A percentile compares a stretch with the other conserved stretches of the same genome.
Conservation (phyloP, 1,140 invertebrate species). For the Pollicipes pollicipes region DNA sequence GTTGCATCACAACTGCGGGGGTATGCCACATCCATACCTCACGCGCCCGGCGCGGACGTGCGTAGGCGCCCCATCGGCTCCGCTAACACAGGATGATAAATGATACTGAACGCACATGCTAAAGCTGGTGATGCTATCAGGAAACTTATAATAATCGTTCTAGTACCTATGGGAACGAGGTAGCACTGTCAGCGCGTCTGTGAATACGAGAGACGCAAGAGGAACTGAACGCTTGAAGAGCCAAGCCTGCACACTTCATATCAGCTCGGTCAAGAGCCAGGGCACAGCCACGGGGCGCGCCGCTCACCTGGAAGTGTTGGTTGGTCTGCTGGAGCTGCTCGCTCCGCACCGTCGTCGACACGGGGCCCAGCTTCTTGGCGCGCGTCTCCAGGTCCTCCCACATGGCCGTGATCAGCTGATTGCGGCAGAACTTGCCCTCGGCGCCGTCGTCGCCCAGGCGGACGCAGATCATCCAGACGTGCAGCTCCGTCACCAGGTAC, state of each 20-base stretch:
- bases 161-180: no score
- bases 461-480: slow-evolving; percentile 61
- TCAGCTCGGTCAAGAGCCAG: not conserved
- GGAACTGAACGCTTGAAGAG: no score
- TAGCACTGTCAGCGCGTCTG: no score
- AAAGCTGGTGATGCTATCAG: no score
- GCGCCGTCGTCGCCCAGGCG: slow-evolving; percentile 54
- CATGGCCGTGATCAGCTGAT: slow-evolving; percentile 51
- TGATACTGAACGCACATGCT: not conserved
- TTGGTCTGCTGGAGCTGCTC: slow-evolving; percentile 4
- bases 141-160: no score
- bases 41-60: not conserved
- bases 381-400: slow-evolving; percentile 59
- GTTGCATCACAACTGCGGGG: no score
- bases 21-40: not conserved
- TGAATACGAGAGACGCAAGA: no score
- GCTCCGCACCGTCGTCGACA: slow-evolving; percentile 12
- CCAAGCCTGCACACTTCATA: not conserved
- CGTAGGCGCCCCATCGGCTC: not conserved
- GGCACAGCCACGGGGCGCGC: not conserved
- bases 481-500: slow-evolving; percentile 43
- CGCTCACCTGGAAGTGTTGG: not conserved
- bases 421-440: slow-evolving; percentile 47
- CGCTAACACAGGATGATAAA: not conserved
- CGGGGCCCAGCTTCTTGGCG: slow-evolving; percentile 50